Percentiles rank a stretch among this genome's conserved stretches.
Evolutionary conservation across 2,797 vertebrate genomes (phyloP).

Genomic region (Brachyrhaphis roseni): DNA sequence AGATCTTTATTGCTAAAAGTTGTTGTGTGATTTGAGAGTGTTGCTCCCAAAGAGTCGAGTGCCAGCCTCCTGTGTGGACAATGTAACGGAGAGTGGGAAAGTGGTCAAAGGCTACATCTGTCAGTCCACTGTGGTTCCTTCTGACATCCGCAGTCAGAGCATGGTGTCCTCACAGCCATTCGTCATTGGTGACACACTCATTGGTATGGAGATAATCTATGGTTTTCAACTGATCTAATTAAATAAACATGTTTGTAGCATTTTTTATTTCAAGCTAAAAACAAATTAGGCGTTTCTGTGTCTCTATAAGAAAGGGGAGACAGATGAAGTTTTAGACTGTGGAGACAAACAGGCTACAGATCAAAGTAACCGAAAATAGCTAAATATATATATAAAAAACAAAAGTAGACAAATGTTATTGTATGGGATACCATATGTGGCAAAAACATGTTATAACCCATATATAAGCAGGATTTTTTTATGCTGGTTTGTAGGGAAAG

Average conservation of each 20-base stretch:
- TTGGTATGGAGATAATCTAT: conserved; percentile 78
- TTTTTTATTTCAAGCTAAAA: not conserved
- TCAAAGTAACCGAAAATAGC: not conserved
- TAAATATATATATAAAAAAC: not conserved
- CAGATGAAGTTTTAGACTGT: not conserved
- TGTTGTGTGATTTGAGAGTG: not conserved
- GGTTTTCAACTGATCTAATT: not conserved
- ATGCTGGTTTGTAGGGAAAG: not conserved
- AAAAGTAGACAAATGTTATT: not conserved
- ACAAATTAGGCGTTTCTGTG: not conserved
- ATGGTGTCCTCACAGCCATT: conserved; percentile 90
- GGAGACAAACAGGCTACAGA: not conserved
- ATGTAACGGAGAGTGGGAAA: conserved; percentile 85
- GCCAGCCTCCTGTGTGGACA: conserved; percentile 85
- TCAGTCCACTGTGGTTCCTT: conserved; percentile 88
- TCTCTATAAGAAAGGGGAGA: not conserved
- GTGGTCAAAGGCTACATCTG: conserved; percentile 87
- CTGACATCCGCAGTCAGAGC: conserved; percentile 85
- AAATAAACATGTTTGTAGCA: not conserved
- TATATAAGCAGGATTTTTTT: not conserved
- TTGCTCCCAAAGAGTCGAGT: conserved; percentile 78
- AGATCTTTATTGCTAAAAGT: not conserved
- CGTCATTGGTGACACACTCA: conserved; percentile 86
- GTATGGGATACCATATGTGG: too few species aligned
- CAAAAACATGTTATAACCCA: too few species aligned